Percentiles rank a stretch among this genome's conserved stretches.
Conservation (phyloP, 2,797 vertebrate species). For the Propithecus deckenii region DNA sequence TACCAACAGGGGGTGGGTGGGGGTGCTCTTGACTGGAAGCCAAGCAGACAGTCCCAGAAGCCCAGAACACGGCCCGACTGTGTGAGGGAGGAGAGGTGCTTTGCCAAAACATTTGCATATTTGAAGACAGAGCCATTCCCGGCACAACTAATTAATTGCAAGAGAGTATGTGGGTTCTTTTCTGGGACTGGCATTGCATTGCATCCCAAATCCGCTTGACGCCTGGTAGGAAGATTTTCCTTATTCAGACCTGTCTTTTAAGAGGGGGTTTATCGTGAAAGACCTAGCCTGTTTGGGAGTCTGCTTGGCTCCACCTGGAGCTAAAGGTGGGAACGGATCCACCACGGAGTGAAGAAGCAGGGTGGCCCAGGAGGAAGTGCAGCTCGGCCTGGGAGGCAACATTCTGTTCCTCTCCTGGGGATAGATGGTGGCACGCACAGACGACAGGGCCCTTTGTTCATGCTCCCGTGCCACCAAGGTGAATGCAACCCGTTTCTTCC, state of each 20-base stretch:
- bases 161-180: neutral
- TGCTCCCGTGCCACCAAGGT: neutral
- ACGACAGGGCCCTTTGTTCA: neutral
- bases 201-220: neutral
- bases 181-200: neutral
- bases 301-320: neutral
- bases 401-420: neutral
- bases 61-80: neutral
- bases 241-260: neutral
- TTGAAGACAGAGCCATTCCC: neutral
- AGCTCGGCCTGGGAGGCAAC: neutral
- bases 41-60: neutral
- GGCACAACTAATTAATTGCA: neutral
- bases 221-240: neutral
- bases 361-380: neutral
- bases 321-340: neutral
- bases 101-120: conserved; percentile 44
- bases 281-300: neutral
- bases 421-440: fast-evolving
- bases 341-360: neutral
- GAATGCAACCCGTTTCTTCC: neutral
- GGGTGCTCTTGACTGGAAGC: neutral
- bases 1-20: neutral
- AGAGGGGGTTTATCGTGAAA: neutral
- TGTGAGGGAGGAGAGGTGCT: neutral